Base-by-base conservation (phyloP, 2,113 vertebrate genomes). In the Silurus asotus region DNA sequence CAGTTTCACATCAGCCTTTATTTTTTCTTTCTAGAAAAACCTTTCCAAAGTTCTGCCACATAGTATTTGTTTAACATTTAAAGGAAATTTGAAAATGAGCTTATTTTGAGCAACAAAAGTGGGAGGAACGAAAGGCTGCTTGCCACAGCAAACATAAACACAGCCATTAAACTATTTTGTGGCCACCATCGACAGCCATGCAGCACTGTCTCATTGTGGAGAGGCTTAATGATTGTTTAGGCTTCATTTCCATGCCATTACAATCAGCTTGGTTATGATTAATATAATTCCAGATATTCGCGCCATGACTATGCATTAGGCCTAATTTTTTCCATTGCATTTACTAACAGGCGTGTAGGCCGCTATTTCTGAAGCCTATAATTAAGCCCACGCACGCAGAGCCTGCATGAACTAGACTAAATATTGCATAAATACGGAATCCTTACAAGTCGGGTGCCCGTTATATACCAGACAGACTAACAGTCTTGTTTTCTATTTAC, bases 101-200 rank as follows among this genome's bases (percentile, higher is more conserved):
- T 94, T 92, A 94, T 94, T 93, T 94, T 88, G 90, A 90, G 92
- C 89, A 92, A 93, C 93, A 94, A 94, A 94, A 90, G 56, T 65
- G 49, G 83, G 88, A 90, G 93, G 91, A 91, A 92, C 93, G 25
- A 86, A 20, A 91, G 91, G 92, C 93, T 88, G 80, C 61, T 9
- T 86, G 91, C 93, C 92, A 93, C 89, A 76, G 88, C 93, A 92
- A 94, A 94, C 92, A 93, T 91, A 93, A 93, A 94, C 91, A 93
- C 89, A 89, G 90, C 92, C 93, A 92, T 94, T 92, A 93, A 92
- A 93, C 93, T 93, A 91, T 83, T 94, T 62, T 82, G 86, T 89
- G 90, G 90, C 90, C 70, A 90, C 86, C 92, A 92, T 89, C 89
- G 90, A 94, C 88, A 88, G 91, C 87, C 84, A 53, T 82, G 72